A percentile compares a stretch with the other conserved stretches of the same genome.
Evolutionary conservation across 1,140 invertebrate genomes (phyloP).

Genomic region (Apolygus lucorum): DNA sequence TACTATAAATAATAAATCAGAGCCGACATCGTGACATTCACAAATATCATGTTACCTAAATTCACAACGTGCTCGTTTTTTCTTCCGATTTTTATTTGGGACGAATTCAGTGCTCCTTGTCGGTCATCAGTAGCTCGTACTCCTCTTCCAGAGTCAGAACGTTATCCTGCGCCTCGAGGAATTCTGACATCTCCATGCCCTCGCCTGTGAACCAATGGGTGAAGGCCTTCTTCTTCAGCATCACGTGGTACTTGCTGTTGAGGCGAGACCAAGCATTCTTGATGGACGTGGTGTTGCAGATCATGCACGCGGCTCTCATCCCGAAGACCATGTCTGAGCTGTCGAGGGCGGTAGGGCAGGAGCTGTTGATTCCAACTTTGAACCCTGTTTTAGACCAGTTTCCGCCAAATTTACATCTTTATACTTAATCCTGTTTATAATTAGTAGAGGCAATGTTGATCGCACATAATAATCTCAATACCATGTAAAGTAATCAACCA

Average conservation of each 20-base stretch:
- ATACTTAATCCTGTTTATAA: no score
- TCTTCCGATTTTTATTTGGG: no score
- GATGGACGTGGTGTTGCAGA: constrained; percentile 75
- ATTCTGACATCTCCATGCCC: constrained; percentile 80
- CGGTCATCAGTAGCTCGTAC: constrained; percentile 41
- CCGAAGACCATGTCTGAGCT: constrained; percentile 33
- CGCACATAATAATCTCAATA: constrained; percentile 38
- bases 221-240: constrained; percentile 75
- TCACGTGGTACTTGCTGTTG: constrained; percentile 75
- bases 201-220: constrained; percentile 80
- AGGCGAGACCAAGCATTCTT: constrained; percentile 68
- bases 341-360: constrained; percentile 25
- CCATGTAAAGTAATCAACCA: no score
- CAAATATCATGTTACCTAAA: no score
- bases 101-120: no score
- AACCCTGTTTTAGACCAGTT: constrained; percentile 24
- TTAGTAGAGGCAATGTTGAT: neutral
- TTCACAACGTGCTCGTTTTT: no score
- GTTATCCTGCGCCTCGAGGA: constrained; percentile 78
- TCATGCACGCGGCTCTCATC: constrained; percentile 58
- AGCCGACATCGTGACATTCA: no score
- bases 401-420: no score
- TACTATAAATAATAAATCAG: no score
- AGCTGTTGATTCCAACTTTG: constrained; percentile 34
- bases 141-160: constrained; percentile 75